These are phyloP conservation scores for Callitettix versicolor DNA, from an alignment of 1,140 invertebrate species.

Conservation along the genomic window DNA sequence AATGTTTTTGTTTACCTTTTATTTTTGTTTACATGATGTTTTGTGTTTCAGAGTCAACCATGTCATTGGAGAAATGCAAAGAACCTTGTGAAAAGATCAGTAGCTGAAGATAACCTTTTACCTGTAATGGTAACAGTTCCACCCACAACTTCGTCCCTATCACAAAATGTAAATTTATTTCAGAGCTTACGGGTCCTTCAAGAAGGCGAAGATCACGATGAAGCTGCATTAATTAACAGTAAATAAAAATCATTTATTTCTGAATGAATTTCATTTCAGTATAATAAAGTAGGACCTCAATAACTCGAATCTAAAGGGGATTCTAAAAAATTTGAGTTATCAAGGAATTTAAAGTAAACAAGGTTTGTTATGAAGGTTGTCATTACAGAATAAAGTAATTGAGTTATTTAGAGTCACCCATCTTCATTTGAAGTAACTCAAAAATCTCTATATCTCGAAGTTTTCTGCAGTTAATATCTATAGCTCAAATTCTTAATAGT, in stretches of 20 bases:
- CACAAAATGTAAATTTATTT: conserved; percentile 81
- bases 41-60: conserved; percentile 63
- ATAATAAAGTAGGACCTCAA: neutral
- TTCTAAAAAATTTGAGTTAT: too few species aligned
- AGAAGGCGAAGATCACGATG: conserved; percentile 66
- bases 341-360: neutral
- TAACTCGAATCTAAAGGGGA: too few species aligned
- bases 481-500: too few species aligned
- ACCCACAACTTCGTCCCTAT: conserved; percentile 37
- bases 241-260: neutral
- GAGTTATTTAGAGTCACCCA: too few species aligned
- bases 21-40: too few species aligned
- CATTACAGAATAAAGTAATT: too few species aligned
- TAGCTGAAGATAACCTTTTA: conserved; percentile 32
- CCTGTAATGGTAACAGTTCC: conserved; percentile 28
- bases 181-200: conserved; percentile 78
- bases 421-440: too few species aligned
- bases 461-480: too few species aligned
- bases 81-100: conserved; percentile 53
- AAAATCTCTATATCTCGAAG: too few species aligned
- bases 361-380: neutral
- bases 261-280: neutral
- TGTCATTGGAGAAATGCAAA: conserved; percentile 88
- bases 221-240: conserved; percentile 36
- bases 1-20: too few species aligned